Percentiles rank a stretch among this genome's conserved stretches.
phyloP scores from a whole-genome alignment of 2,113 vertebrate species.

The Cairina moschata region DNA sequence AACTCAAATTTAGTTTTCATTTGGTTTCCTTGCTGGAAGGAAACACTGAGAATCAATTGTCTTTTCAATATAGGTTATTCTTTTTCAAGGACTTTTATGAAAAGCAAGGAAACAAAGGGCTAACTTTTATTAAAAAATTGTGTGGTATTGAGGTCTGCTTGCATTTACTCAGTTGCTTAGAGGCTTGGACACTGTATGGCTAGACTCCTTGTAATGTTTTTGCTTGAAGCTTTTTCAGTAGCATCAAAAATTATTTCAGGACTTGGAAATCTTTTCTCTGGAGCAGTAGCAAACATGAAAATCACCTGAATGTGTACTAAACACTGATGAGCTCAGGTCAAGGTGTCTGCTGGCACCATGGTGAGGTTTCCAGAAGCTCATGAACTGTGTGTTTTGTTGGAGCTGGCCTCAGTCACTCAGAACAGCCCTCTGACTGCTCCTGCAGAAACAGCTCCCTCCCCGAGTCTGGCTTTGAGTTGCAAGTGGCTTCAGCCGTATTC shows the following conservation, averaged over 20 bases:
- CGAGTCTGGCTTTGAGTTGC: not conserved
- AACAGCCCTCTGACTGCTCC: not conserved
- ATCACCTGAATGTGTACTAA: not conserved
- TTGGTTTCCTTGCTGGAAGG: not conserved
- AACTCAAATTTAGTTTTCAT: not conserved
- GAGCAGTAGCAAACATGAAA: not conserved
- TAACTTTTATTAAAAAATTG: not conserved
- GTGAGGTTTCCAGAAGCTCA: not conserved
- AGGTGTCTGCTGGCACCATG: not conserved
- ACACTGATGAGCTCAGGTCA: not conserved
- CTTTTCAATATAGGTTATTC: not conserved
- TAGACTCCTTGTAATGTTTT: not conserved
- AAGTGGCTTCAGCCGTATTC: not conserved
- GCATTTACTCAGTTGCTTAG: not conserved
- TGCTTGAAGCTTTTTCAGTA: not conserved
- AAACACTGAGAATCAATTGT: not conserved
- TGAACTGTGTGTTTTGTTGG: fast-evolving
- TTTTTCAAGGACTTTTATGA: not conserved
- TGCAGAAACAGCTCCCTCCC: not conserved
- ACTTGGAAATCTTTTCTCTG: not conserved
- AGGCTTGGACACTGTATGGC: not conserved
- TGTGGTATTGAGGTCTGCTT: not conserved
- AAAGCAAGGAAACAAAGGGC: not conserved
- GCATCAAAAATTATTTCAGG: not conserved
- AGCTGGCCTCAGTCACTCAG: not conserved